These are phyloP conservation scores for Agonopterix heracliana DNA, from an alignment of 2,888 invertebrate species.

Conservation along the genomic window DNA sequence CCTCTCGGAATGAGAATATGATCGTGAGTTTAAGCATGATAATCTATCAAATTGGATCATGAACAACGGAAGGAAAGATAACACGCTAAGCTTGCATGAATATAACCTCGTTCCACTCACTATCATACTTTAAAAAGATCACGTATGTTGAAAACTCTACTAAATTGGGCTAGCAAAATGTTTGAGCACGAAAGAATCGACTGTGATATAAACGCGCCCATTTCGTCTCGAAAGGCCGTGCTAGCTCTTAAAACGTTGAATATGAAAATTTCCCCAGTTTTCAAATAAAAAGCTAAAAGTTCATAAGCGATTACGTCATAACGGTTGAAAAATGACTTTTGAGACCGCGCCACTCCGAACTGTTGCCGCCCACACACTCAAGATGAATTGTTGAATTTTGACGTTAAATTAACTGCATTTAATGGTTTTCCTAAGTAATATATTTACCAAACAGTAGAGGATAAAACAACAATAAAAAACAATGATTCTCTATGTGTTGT, in stretches of 20 bases:
- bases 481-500: too few species aligned
- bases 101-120: too few species aligned
- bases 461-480: too few species aligned
- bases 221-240: background rate
- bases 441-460: too few species aligned
- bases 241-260: slow-evolving; percentile 38
- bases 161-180: slow-evolving; percentile 6
- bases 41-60: too few species aligned
- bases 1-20: too few species aligned
- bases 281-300: slow-evolving; percentile 62
- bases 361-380: slow-evolving; percentile 34
- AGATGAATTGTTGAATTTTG: slow-evolving; percentile 60
- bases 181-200: slow-evolving; percentile 6
- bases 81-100: too few species aligned
- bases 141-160: background rate
- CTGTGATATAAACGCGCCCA: background rate
- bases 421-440: too few species aligned
- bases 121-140: too few species aligned
- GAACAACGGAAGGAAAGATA: too few species aligned
- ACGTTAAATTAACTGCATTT: slow-evolving; percentile 37
- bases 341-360: slow-evolving; percentile 43
- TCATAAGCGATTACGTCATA: slow-evolving; percentile 68
- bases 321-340: slow-evolving; percentile 64
- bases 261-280: slow-evolving; percentile 55
- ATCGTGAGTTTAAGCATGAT: too few species aligned